Percentiles rank a stretch among this genome's conserved stretches.
Evolutionary conservation across 2,113 vertebrate genomes (phyloP).

Genomic region (Syngnathus typhle): DNA sequence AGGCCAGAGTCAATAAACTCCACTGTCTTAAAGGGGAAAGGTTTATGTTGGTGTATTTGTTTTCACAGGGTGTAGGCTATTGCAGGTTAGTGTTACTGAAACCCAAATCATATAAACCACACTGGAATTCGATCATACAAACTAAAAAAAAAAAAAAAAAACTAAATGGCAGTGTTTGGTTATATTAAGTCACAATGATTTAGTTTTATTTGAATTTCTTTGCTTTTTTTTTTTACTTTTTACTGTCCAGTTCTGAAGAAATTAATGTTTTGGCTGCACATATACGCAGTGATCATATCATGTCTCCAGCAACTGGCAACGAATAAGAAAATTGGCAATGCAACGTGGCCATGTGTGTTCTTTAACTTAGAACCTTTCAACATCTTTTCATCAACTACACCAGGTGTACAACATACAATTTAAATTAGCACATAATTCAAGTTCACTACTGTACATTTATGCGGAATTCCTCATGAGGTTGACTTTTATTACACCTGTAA

Average conservation of each 20-base stretch:
- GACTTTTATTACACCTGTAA: slow-evolving; percentile 51
- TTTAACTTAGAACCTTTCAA: background rate
- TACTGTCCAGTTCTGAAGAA: background rate
- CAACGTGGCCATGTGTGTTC: too few species aligned
- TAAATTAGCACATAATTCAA: slow-evolving; percentile 35
- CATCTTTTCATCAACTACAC: background rate
- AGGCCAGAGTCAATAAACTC: slow-evolving; percentile 57
- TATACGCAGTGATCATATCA: too few species aligned
- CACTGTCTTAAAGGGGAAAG: slow-evolving; percentile 51
- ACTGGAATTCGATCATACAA: background rate
- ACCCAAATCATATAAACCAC: slow-evolving; percentile 12
- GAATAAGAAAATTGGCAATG: background rate
- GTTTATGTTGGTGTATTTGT: slow-evolving; percentile 30
- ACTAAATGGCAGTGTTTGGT: background rate
- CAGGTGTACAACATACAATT: slow-evolving; percentile 2
- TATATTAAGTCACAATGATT: background rate
- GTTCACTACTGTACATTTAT: slow-evolving; percentile 18
- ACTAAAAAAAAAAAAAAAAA: background rate
- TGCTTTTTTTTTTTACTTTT: background rate
- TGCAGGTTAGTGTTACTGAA: slow-evolving; percentile 25
- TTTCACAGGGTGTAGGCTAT: slow-evolving; percentile 33
- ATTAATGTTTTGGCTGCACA: too few species aligned
- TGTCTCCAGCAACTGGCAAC: background rate
- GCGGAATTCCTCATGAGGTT: slow-evolving; percentile 17
- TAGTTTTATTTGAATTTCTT: background rate